These are phyloP conservation scores for Corvus cornix DNA, from an alignment of 2,113 vertebrate species.

Conservation along the genomic window DNA sequence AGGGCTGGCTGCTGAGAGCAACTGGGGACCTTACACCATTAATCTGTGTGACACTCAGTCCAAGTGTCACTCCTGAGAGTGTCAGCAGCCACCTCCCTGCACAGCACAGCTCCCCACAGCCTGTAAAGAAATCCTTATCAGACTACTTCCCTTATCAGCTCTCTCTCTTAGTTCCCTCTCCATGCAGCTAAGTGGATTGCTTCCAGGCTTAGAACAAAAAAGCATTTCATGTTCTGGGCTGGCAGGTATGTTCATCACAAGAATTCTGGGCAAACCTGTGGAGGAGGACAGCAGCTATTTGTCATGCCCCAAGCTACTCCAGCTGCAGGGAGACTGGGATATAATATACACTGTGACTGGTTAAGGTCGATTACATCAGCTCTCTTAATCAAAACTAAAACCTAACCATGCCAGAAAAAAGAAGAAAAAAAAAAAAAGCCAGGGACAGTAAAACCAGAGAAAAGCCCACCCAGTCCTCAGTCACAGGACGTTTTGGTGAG, in stretches of 20 bases:
- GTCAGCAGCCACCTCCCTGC: background rate
- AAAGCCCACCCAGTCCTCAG: background rate
- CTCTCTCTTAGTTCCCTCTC: background rate
- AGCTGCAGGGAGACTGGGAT: background rate
- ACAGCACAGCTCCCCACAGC: background rate
- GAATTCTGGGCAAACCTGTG: background rate
- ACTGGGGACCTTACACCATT: background rate
- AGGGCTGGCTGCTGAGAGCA: background rate
- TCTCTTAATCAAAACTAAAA: background rate
- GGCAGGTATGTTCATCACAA: background rate
- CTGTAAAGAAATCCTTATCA: constrained; percentile 25
- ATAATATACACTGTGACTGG: background rate
- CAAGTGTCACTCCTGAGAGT: background rate
- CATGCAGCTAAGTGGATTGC: background rate
- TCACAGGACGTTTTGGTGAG: background rate
- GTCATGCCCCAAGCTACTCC: background rate
- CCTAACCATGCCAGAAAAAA: no score
- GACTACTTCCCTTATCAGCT: constrained; percentile 43
- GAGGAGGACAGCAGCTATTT: background rate
- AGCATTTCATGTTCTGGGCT: background rate
- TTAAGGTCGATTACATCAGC: background rate
- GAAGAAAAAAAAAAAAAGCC: no score
- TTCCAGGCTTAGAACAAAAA: background rate
- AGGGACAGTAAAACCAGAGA: background rate
- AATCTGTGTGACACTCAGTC: background rate